Base-by-base conservation (phyloP, 2,888 invertebrate genomes). In the Oithona nana region DNA sequence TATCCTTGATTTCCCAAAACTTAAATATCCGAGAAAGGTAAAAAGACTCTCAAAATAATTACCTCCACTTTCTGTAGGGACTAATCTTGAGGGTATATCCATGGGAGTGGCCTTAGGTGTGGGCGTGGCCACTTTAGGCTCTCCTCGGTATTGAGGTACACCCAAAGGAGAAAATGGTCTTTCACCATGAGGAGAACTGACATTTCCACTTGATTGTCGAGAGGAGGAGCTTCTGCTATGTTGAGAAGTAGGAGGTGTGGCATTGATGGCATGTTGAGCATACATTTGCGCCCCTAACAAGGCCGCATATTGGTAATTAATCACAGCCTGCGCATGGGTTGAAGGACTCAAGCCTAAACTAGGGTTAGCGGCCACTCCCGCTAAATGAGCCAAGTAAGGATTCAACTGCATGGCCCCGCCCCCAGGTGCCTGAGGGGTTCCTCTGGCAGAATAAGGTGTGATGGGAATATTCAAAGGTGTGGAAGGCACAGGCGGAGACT, bases 301-400 rank as follows among this genome's bases (percentile, higher is more conserved):
- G 54, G 54, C 54, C 39, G 39, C 6, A 39, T 39, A 39, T 11
- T 39, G 16, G 8, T 6, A 39, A 39, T 16, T 39, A 6, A 39
- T 39, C 39, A 39, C 39, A 26, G 54, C 54, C 26, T 16, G 13
- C 54, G 26, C 26, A 4, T 20, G 24, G 6, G 22, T 20, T 20
- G 22, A 26, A 11, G 54, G 54, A 20, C 22, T 59, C n/a, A 59
- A 26, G 11, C 59, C 59, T 1, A 59, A 29, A 16, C 59, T 22
- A 6, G 59, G 59, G 49, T 59, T 50, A 1, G 59, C 59, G 26
- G 59, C 59, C 29, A 59, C 22, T 22, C 59, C 59, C 11, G 59
- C 59, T 20, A 59, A 50, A 28, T 59, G 59, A 11, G 59, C 59
- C 20, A 59, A 26, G 16, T 49, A 29, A 1, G 59, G 59, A 24